Conservation (phyloP, 2,797 vertebrate genomes). For the Anguilla megastoma region DNA sequence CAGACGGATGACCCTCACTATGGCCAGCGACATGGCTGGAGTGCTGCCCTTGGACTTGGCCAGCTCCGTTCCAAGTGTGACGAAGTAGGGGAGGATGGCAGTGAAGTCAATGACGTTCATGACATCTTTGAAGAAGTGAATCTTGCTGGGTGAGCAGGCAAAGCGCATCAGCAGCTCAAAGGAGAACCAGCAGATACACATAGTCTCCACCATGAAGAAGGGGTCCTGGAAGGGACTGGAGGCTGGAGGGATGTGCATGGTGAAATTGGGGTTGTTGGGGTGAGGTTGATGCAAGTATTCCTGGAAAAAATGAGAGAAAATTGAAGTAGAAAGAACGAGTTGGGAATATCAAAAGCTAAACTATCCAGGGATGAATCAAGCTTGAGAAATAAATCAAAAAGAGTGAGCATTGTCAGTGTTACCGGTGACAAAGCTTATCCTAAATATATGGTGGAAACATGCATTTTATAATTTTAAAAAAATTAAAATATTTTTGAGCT, state of each 20-base stretch:
- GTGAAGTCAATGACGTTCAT: conserved; percentile 92
- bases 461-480: background rate
- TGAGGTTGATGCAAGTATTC: background rate
- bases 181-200: conserved; percentile 90
- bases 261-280: background rate
- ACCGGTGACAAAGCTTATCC: background rate
- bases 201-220: conserved; percentile 85
- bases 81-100: conserved; percentile 87
- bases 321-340: background rate
- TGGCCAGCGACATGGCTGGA: conserved; percentile 82
- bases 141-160: conserved; percentile 77
- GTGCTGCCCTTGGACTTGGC: conserved; percentile 76
- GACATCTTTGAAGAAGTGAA: conserved; percentile 82
- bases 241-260: background rate
- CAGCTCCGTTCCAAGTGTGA: conserved; percentile 84
- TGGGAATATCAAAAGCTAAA: background rate
- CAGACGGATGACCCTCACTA: conserved; percentile 83
- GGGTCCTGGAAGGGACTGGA: conserved; percentile 74
- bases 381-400: background rate
- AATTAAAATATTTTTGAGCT: background rate
- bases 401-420: background rate
- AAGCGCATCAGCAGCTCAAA: conserved; percentile 84
- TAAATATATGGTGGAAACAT: conserved; percentile 7
- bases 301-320: background rate
- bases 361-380: background rate